phyloP scores from a whole-genome alignment of 2,797 vertebrate species.

The Danio tinwini region DNA sequence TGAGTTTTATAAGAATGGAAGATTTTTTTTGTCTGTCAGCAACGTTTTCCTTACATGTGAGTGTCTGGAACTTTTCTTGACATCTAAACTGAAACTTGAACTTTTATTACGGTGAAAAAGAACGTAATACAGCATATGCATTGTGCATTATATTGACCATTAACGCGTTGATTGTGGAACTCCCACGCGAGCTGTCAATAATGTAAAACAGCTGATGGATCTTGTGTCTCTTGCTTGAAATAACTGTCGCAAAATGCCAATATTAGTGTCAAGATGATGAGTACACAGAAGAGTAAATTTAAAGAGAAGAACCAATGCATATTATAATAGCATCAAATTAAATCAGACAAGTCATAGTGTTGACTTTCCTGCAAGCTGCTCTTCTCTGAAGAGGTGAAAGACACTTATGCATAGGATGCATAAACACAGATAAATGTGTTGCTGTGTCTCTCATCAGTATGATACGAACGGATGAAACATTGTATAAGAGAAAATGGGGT shows the following conservation, averaged over 20 bases:
- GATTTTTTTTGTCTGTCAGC: neutral
- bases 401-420: slow-evolving; percentile 47
- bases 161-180: neutral
- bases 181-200: slow-evolving; percentile 8
- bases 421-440: slow-evolving; percentile 33
- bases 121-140: neutral
- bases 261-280: slow-evolving; percentile 35
- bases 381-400: slow-evolving; percentile 39
- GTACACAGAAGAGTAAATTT: neutral
- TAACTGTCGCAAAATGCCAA: slow-evolving; percentile 45
- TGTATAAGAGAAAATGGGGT: neutral
- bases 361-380: slow-evolving; percentile 21
- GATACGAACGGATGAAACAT: slow-evolving; percentile 38
- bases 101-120: slow-evolving; percentile 23
- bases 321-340: slow-evolving; percentile 12
- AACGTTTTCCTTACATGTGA: slow-evolving; percentile 19
- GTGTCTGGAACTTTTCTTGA: slow-evolving; percentile 45
- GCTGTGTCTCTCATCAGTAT: slow-evolving; percentile 30
- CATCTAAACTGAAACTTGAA: slow-evolving; percentile 12
- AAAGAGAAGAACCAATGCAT: slow-evolving; percentile 6
- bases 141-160: neutral
- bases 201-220: slow-evolving; percentile 44
- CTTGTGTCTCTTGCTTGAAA: slow-evolving; percentile 43
- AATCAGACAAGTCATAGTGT: slow-evolving; percentile 14
- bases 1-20: neutral